Base-by-base conservation (phyloP, 2,797 vertebrate species). In the Fringilla coelebs region DNA sequence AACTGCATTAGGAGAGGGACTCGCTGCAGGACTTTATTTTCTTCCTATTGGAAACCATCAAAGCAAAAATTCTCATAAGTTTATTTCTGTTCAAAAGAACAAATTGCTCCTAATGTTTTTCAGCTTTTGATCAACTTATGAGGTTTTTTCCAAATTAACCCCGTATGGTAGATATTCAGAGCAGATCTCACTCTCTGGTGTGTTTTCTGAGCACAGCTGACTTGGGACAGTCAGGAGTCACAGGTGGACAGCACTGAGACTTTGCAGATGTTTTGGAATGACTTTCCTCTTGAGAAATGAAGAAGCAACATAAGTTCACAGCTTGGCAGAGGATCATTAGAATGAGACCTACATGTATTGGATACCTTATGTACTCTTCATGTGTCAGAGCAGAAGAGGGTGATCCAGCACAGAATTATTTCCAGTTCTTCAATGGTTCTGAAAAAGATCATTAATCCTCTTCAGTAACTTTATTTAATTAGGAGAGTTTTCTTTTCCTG, bases 81-180 rank as follows among this genome's bases (percentile, higher is more conserved):
- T 93, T 84, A 84, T 84, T 94, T 96, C 94, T 97, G 89, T 90
- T 88, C 76, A 91, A 95, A 94, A 93, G 79, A 95, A 94, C 94
- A 96, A 96, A 95, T 94, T 95, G 26, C 52, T 88, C 45, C 67
- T 91, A 95, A 96, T 90, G 67, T 63, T 93, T 93, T 96, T 95
- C 82, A 93, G 92, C 85, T 96, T 96, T 96, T 96, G 94, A 93
- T 93, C 79, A 90, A 79, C 28, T 88, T 86, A 88, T 41, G 82
- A 91, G 57, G 41, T 45, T 84, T 82, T 96, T 94, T 86, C 84
- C 60, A 91, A 91, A 92, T 94, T 92, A 94, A 93, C 60, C 76
- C 73, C 0, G 3, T 65, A 72, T 60, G 67, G 70, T 15, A 48
- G 57, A 63, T 48, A 43, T 84, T 88, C 3, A 0, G 18, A 54